Conservation (phyloP, 2,888 invertebrate species). For the Craniophora ligustri region DNA sequence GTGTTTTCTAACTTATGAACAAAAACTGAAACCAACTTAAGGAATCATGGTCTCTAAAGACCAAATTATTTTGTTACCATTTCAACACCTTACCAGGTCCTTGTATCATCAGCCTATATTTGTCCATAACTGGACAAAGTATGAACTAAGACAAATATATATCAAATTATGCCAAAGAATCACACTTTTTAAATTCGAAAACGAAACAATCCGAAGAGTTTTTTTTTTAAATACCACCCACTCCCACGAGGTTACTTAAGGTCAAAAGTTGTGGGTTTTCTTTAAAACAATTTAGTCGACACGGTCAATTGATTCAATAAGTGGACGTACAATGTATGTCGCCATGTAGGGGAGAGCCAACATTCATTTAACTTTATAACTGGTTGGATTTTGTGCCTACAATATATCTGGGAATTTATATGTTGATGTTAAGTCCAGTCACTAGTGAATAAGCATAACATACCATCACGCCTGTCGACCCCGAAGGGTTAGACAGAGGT, state of each 20-base stretch:
- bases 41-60: too few relatives aligned
- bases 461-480: too few relatives aligned
- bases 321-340: conserved; percentile 36
- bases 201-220: background rate
- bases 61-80: too few relatives aligned
- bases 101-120: too few relatives aligned
- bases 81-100: too few relatives aligned
- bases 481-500: too few relatives aligned
- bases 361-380: conserved; percentile 29
- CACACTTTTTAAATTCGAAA: background rate
- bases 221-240: conserved; percentile 53
- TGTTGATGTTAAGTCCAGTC: too few relatives aligned
- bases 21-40: too few relatives aligned
- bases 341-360: conserved; percentile 39
- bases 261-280: conserved; percentile 70
- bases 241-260: conserved; percentile 75
- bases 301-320: conserved; percentile 79
- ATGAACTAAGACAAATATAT: background rate
- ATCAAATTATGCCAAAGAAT: background rate
- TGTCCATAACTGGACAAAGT: too few relatives aligned
- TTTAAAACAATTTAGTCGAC: conserved; percentile 78
- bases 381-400: conserved; percentile 21
- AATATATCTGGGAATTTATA: conserved; percentile 13
- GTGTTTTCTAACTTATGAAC: too few relatives aligned
- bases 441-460: too few relatives aligned